Evolutionary conservation across 92 coral and sea anemone species (phyloP).

Genomic region (Heliopora coerulea): DNA sequence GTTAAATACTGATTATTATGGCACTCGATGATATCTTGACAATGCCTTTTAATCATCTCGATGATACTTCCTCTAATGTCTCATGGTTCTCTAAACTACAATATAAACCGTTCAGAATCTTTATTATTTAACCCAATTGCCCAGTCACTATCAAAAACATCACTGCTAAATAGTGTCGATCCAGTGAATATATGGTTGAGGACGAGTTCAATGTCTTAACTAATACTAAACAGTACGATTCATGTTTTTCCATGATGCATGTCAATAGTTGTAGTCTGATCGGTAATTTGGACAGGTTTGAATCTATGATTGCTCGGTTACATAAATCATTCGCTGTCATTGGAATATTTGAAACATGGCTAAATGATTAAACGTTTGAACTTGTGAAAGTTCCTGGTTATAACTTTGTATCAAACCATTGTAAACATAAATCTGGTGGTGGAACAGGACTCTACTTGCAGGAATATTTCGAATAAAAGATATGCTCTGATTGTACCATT

Average conservation of each 20-base stretch:
- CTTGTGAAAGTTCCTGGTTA: slow-evolving; percentile 40
- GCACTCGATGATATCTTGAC: too few relatives aligned
- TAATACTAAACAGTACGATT: slow-evolving; percentile 4
- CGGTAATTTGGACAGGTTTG: slow-evolving; percentile 20
- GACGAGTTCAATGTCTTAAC: slow-evolving; percentile 23
- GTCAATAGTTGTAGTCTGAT: slow-evolving; percentile 28
- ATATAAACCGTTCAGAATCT: neutral
- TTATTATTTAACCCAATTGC: slow-evolving; percentile 27
- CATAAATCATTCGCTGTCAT: slow-evolving; percentile 29
- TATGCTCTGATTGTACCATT: slow-evolving; percentile 16
- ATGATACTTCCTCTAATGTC: slow-evolving; percentile 19
- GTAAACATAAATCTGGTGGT: slow-evolving; percentile 38
- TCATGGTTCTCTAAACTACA: slow-evolving; percentile 15
- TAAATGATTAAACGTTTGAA: slow-evolving; percentile 22
- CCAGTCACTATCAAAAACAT: neutral
- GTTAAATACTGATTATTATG: too few relatives aligned
- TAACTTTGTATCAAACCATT: slow-evolving; percentile 50
- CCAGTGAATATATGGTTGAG: slow-evolving; percentile 33
- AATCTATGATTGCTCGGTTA: slow-evolving; percentile 3
- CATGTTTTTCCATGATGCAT: slow-evolving; percentile 16
- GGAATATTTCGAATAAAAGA: slow-evolving; percentile 31
- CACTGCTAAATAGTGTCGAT: neutral
- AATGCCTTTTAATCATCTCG: slow-evolving; percentile 27
- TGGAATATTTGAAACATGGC: slow-evolving; percentile 49
- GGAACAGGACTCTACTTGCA: slow-evolving; percentile 46